Evolutionary conservation across 2,113 vertebrate species (phyloP).

Genomic region (Origma solitaria): DNA sequence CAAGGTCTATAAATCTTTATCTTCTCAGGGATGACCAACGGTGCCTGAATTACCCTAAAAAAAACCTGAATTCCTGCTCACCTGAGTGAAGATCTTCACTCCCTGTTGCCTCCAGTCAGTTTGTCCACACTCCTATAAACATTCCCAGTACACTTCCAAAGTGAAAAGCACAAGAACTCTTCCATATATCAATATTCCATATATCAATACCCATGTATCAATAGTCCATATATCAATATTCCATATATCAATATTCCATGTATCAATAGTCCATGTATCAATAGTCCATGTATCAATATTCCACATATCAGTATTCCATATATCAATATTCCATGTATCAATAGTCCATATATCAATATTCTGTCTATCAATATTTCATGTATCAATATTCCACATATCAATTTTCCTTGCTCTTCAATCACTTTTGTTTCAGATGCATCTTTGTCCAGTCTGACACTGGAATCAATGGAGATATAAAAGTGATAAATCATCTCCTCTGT

Average conservation of each 20-base stretch:
- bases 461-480: neutral
- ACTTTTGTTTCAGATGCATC: neutral
- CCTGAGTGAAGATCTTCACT: fast-evolving
- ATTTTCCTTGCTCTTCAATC: neutral
- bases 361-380: neutral
- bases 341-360: neutral
- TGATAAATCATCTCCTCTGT: neutral
- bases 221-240: neutral
- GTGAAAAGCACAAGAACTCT: neutral
- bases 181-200: neutral
- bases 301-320: neutral
- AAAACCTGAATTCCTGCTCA: neutral
- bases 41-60: neutral
- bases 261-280: too few relatives aligned
- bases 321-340: neutral
- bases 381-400: neutral
- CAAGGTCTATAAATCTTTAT: neutral
- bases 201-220: neutral
- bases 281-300: neutral
- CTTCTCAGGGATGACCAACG: neutral
- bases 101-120: neutral
- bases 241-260: neutral
- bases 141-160: neutral
- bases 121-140: neutral
- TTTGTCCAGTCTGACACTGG: neutral